Evolutionary conservation across 2,113 vertebrate species (phyloP), one percentile per base, ranked within the genome.

Genomic region (Charadrius vociferus): DNA sequence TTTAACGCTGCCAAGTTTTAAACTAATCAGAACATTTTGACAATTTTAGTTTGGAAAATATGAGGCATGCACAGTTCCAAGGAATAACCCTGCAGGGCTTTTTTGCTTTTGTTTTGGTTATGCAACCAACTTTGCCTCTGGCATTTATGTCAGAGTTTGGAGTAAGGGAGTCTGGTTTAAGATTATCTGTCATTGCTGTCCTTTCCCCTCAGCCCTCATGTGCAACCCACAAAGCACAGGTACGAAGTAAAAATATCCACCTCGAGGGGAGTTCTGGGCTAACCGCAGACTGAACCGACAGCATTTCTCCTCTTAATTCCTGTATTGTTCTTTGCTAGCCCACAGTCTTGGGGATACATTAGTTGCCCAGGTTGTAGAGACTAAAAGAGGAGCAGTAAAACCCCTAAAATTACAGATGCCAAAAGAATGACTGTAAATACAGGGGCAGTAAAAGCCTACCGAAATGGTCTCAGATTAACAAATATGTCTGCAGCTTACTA

Each of bases 1-100:
- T 82, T 85, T 65, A 87, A 53, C 45, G 23, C 49, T 85, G 91
- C 53, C 53, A 82, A 85, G 53, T 85, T 96, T 87, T 41, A 61
- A 94, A 92, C 24, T 70, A 22, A 92, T 86, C 71, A 70, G 63
- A 93, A 77, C 34, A 79, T 56, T 91, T 71, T 47, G 43, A 91
- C 52, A 85, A 81, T 89, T 89, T 89, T 47, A 87, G 73, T 93
- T 81, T 75, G 96, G 93, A 96, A 95, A 94, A 94, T 53, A 82
- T 65, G 84, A 96, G 78, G 49, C 34, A 61, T 26, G 34, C 59
- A 52, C 19, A 84, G 52, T 85, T 89, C 4, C 56, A 85, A 32
- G 20, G 83, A 88, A 93, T 67, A 93, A 74, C 39, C 37, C 37
- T 36, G 32, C 36, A 89, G 66, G 62, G 36, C 3, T 73, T 78